Base-by-base conservation (phyloP, 2,113 vertebrate genomes). In the Toxotes jaculatrix region DNA sequence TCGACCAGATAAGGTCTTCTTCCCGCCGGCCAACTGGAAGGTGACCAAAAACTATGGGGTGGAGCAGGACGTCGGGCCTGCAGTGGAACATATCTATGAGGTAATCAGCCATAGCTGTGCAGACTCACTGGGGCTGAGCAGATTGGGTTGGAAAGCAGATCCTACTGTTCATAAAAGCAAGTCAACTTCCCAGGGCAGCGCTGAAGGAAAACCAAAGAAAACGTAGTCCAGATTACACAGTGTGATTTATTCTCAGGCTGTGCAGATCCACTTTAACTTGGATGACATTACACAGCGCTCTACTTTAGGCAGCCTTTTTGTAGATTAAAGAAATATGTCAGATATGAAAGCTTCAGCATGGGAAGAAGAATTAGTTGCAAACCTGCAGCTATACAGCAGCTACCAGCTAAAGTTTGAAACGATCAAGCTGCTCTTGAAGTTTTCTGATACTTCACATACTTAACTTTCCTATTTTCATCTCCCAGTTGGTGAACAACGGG, bases 71-170 rank as follows among this genome's bases (percentile, higher is more conserved):
- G 81, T 97, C 1, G 97, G 97, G 47, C 97, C 97, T 0, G 90
- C 91, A 3, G 95, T 97, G 67, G 95, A 96, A 75, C 97, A 98
- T 38, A 94, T 98, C 65, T 97, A 97, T 55, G 97, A 97, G 96
- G 97, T 98, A 92, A 91, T 92, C 51, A 0, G 51, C 63, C 43
- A 11, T 42, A 65, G 38, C 77, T 78, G 63, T 59, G 56, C 64
- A 74, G 32, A 59, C 79, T 84, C 78, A 83, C 7, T 55, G 63
- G 12, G 40, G 67, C 38, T 56, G 62, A 57, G 72, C 17, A 61
- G 57, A 86, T 42, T 61, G 68, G 47, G 17, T 36, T 77, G 70
- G 45, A 79, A 78, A 77, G 71, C 74, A 80, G 40, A 82, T 42
- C 49, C 49, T 61, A 57, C 0, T 73, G 74, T 76, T 87, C 12